Evolutionary conservation across 2,888 invertebrate species (phyloP).

Genomic region (Oscheius sp.): DNA sequence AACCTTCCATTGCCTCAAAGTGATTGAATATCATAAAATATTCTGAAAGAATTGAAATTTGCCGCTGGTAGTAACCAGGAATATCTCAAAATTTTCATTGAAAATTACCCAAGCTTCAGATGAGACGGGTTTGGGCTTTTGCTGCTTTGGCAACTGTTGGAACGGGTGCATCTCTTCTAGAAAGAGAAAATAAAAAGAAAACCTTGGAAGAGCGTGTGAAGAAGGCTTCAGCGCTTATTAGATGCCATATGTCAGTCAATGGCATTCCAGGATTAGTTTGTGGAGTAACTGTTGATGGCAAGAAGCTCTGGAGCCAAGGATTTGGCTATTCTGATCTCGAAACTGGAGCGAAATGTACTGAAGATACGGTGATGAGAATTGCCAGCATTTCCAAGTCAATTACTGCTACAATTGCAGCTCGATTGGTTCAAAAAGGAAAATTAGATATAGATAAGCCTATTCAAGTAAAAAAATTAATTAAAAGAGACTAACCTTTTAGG

Average conservation of each 20-base stretch:
- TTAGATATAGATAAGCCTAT: slow-evolving; percentile 73
- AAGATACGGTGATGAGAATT: slow-evolving; percentile 74
- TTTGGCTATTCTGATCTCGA: slow-evolving; percentile 76
- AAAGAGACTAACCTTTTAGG: background rate
- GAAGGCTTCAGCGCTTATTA: slow-evolving; percentile 23
- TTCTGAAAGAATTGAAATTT: background rate
- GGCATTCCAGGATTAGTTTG: slow-evolving; percentile 72
- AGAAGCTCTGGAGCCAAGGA: slow-evolving; percentile 70
- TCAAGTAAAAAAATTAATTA: slow-evolving; percentile 25
- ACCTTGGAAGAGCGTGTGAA: slow-evolving; percentile 5
- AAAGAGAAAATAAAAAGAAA: background rate
- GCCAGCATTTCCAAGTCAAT: slow-evolving; percentile 77
- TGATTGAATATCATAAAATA: slow-evolving; percentile 22
- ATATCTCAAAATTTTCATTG: background rate
- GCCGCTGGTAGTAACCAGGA: background rate
- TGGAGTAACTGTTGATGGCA: slow-evolving; percentile 72
- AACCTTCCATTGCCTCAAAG: slow-evolving; percentile 17
- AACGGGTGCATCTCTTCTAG: background rate
- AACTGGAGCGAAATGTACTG: slow-evolving; percentile 66
- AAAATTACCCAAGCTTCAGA: background rate
- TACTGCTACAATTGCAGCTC: slow-evolving; percentile 74
- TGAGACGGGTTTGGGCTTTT: background rate
- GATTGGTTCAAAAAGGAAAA: slow-evolving; percentile 73
- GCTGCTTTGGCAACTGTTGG: slow-evolving; percentile 7
- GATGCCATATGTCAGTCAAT: slow-evolving; percentile 51